Evolutionary conservation across 2,113 vertebrate species (phyloP).

Genomic region (Neogale vison): DNA sequence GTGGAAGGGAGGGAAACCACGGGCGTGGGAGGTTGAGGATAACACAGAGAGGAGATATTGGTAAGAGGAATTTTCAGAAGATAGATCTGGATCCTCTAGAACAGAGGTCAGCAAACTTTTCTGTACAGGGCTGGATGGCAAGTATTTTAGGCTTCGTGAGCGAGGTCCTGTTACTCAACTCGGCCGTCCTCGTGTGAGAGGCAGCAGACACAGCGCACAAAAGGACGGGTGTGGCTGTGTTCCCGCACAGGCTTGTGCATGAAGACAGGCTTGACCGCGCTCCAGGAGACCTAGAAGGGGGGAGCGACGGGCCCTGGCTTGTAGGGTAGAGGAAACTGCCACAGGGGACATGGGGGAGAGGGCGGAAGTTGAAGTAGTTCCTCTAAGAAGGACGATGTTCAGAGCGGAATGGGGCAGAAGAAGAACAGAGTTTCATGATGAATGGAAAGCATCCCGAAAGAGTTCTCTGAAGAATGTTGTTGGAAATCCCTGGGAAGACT

Average conservation of each 20-base stretch:
- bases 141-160: background rate
- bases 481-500: background rate
- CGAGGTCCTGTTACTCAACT: background rate
- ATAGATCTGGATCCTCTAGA: background rate
- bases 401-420: background rate
- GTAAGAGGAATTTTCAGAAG: background rate
- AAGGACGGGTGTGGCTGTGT: background rate
- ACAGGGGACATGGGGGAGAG: background rate
- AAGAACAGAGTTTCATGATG: background rate
- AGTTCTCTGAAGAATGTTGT: background rate
- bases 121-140: background rate
- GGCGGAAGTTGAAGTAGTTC: background rate
- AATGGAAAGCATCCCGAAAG: background rate
- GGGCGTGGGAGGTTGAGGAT: background rate
- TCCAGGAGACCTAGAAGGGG: background rate
- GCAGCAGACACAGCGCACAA: background rate
- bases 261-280: background rate
- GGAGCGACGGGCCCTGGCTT: background rate
- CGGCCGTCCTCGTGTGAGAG: background rate
- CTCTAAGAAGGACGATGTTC: background rate
- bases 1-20: background rate
- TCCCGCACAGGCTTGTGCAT: background rate
- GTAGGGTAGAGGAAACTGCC: background rate
- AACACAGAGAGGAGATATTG: background rate
- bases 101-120: background rate